phyloP scores from a whole-genome alignment of 1,140 invertebrate species.

The Drosophila pectinifera region DNA sequence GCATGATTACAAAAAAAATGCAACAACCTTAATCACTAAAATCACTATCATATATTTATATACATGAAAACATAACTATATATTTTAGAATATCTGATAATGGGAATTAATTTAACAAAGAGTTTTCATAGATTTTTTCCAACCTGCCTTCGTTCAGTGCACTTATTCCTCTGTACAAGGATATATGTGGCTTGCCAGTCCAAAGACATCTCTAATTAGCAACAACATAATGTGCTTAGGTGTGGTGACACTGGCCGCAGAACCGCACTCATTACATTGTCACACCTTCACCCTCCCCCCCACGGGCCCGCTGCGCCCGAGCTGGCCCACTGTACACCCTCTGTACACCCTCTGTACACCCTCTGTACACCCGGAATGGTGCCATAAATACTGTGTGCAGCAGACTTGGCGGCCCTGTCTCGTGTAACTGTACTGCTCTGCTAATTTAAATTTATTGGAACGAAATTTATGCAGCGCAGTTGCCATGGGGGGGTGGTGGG shows the following conservation, averaged over 20 bases:
- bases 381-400: conserved; percentile 71
- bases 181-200: conserved; percentile 17
- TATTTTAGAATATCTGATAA: too few species aligned
- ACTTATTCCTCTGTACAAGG: not conserved
- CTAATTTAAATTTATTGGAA: conserved; percentile 83
- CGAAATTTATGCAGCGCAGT: conserved; percentile 66
- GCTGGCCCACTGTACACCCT: not conserved
- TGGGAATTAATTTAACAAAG: not conserved
- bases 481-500: conserved; percentile 8
- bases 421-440: conserved; percentile 47
- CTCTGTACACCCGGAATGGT: conserved; percentile 25
- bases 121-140: too few species aligned
- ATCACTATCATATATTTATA: not conserved
- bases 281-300: conserved; percentile 7
- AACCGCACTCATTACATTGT: conserved; percentile 51
- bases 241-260: conserved; percentile 44
- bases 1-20: not conserved
- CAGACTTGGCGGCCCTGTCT: conserved; percentile 52
- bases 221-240: conserved; percentile 65
- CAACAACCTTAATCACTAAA: not conserved
- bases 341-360: not conserved
- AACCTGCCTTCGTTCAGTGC: not conserved
- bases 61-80: not conserved
- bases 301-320: not conserved
- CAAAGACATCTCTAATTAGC: conserved; percentile 69